Conservation (phyloP, 2,113 vertebrate species). For the Pedetes capensis region DNA sequence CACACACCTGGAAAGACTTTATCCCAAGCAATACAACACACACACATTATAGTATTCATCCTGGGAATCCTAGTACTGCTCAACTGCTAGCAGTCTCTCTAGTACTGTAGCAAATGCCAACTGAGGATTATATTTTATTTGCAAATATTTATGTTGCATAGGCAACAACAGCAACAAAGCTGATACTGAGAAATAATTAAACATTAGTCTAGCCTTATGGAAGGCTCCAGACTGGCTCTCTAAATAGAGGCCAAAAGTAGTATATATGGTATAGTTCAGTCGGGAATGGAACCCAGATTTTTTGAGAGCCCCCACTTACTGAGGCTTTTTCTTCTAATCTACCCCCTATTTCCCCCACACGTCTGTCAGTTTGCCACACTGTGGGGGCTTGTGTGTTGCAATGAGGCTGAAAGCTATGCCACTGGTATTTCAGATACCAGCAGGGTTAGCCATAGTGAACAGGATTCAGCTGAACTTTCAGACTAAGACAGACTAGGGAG, state of each 20-base stretch:
- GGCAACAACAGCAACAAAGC: conserved; percentile 33
- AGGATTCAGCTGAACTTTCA: too few species aligned
- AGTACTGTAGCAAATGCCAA: background rate
- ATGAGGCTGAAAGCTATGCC: too few species aligned
- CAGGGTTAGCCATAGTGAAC: too few species aligned
- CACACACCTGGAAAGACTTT: too few species aligned
- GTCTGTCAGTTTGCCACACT: too few species aligned
- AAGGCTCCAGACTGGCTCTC: background rate
- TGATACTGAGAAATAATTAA: conserved; percentile 46
- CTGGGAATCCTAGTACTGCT: background rate
- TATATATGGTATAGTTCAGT: background rate
- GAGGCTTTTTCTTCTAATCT: background rate
- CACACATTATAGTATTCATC: background rate
- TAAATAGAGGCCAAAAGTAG: background rate
- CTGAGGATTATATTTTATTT: background rate
- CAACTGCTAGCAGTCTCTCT: background rate
- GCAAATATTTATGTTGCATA: conserved; percentile 50
- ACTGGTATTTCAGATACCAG: too few species aligned
- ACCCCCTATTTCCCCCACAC: background rate
- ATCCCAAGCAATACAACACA: background rate
- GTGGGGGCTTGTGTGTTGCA: too few species aligned
- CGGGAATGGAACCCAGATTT: background rate
- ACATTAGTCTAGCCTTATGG: conserved; percentile 6
- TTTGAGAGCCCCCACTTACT: background rate
- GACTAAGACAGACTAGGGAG: too few species aligned